A percentile compares a stretch with the other conserved stretches of the same genome.
These are phyloP conservation scores for Rhincodon typus DNA, from an alignment of 2,797 vertebrate species.

Conservation along the genomic window DNA sequence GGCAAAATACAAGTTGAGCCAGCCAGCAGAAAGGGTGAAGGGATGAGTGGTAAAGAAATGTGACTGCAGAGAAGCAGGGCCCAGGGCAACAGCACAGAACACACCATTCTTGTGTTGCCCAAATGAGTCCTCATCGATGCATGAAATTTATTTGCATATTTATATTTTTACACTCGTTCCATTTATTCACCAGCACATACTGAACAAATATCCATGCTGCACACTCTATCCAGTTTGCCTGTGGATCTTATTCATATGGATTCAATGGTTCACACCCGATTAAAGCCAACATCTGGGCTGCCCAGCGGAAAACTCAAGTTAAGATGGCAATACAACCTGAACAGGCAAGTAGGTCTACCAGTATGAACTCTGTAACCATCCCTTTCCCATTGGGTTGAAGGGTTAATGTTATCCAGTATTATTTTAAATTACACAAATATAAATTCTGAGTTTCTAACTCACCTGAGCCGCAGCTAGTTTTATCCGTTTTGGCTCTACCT, in stretches of 20 bases:
- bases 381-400: background rate
- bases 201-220: background rate
- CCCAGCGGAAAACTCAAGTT: background rate
- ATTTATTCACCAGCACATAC: background rate
- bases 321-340: background rate
- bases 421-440: background rate
- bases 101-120: background rate
- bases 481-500: slow-evolving; percentile 69
- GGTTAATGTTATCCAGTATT: background rate
- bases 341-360: background rate
- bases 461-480: slow-evolving; percentile 70
- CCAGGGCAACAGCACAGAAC: background rate
- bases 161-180: background rate
- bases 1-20: background rate
- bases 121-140: background rate
- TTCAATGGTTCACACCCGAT: background rate
- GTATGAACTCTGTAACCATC: background rate
- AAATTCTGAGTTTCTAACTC: slow-evolving; percentile 13
- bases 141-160: background rate
- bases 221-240: background rate
- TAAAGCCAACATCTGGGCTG: background rate
- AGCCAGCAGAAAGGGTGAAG: background rate
- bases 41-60: background rate
- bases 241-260: background rate
- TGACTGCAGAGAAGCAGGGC: background rate